Evolutionary conservation across 2,113 vertebrate genomes (phyloP), one percentile per base, ranked within the genome.

Genomic region (Myotis yumanensis): DNA sequence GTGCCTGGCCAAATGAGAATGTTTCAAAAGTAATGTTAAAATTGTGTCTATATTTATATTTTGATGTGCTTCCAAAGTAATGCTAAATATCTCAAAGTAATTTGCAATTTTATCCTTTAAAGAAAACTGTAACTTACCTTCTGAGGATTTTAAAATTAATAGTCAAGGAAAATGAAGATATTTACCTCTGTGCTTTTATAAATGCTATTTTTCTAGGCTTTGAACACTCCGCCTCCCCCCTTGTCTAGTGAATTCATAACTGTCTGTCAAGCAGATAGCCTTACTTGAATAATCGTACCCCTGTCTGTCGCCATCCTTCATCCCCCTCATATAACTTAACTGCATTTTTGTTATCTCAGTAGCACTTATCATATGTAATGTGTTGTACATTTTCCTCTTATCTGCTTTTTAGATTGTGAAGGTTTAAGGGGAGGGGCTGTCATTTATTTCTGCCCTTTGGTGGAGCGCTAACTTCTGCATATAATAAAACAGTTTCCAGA

Each of bases 21-120:
- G 37, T 89, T 94, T 23, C 35, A 79, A 37, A 96, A 59, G 30
- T 92, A 30, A 62, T 82, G 22, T 96, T 95, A 89, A 92, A 91
- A 80, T 80, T 57, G 28, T 66, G 25, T 89, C 83, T 46, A 0
- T 86, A 37, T 72, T 91, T 89, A 16, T 52, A 89, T 52, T 86
- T n/a, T 69, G 15, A 40, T 62, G 7, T 1, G 7, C 25, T 94
- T 17, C 30, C 7, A 1, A 40, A 84, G 62, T 86, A 89, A 30
- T 80, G 12, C 54, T 77, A 48, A 72, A 23, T 54, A 72, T 88
- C 40, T 92, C 16, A 52, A 66, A 72, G 52, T 95, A 80, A 52
- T 57, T 30, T 79, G 52, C 51, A 62, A 3, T 80, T 35, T 77
- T 92, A 54, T 11, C 32, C 35, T 80, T 57, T 87, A 40, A 84